Conservation (phyloP, 2,888 invertebrate genomes). For the Argyresthia goedartella region DNA sequence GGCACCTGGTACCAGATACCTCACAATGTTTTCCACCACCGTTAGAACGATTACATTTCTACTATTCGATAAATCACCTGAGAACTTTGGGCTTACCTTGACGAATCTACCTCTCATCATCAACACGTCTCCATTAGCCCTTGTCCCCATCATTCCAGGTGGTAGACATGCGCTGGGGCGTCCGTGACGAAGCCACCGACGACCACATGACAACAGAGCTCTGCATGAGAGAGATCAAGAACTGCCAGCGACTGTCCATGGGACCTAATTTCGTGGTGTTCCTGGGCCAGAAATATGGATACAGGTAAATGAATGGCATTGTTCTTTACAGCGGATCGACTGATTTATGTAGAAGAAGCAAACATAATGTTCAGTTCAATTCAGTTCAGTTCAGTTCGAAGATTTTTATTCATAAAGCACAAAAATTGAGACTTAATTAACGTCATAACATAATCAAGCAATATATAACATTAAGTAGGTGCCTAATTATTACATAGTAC, state of each 20-base stretch:
- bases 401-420: neutral
- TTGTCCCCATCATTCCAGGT: slow-evolving; percentile 73
- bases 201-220: slow-evolving; percentile 99
- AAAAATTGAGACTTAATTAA: too few relatives aligned
- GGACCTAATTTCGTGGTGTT: slow-evolving; percentile 99
- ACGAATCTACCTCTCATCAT: too few relatives aligned
- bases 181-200: slow-evolving; percentile 97
- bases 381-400: neutral
- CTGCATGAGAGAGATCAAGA: slow-evolving; percentile 98
- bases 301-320: slow-evolving; percentile 65
- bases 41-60: too few relatives aligned
- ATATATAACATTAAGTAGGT: too few relatives aligned
- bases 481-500: too few relatives aligned
- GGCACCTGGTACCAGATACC: too few relatives aligned
- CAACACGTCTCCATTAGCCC: too few relatives aligned
- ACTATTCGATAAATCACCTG: too few relatives aligned
- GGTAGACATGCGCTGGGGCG: slow-evolving; percentile 99
- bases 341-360: too few relatives aligned
- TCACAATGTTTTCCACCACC: too few relatives aligned
- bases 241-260: slow-evolving; percentile 97
- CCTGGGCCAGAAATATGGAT: slow-evolving; percentile 98
- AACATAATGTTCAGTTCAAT: neutral
- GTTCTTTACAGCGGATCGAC: neutral
- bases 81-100: too few relatives aligned
- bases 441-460: too few relatives aligned